Conservation (phyloP, 2,113 vertebrate species). For the Dolichotis patagonum region DNA sequence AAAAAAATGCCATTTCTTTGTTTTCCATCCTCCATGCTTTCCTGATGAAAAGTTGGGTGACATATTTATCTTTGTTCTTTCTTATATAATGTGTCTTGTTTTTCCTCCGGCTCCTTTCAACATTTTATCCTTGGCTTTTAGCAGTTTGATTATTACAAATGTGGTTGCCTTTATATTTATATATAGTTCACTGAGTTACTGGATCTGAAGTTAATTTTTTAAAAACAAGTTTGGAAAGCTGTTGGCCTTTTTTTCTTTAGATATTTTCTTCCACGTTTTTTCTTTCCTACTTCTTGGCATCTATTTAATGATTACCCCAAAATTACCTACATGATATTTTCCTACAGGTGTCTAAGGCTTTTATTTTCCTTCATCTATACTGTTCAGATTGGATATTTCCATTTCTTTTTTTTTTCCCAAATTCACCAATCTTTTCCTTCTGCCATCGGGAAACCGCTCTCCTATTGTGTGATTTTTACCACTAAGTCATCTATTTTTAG, state of each 20-base stretch:
- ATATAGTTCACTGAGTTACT: conserved; percentile 5
- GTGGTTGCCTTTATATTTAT: conserved; percentile 27
- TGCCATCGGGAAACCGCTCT: background rate
- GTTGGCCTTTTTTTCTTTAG: conserved; percentile 26
- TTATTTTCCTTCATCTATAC: background rate
- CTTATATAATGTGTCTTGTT: background rate
- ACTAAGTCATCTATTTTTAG: background rate
- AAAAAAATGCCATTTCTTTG: background rate
- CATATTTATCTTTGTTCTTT: background rate
- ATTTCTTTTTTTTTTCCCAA: background rate
- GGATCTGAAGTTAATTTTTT: background rate
- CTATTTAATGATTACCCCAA: background rate
- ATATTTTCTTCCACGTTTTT: background rate
- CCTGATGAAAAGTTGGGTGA: conserved; percentile 1
- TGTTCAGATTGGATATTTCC: background rate
- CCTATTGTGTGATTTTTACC: background rate
- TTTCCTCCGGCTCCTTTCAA: conserved; percentile 37
- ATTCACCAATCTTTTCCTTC: background rate
- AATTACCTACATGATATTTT: background rate
- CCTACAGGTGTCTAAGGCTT: background rate
- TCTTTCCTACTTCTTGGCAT: background rate
- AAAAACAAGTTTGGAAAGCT: background rate
- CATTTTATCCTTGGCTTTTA: conserved; percentile 45
- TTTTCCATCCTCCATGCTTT: conserved; percentile 2
- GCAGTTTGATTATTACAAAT: conserved; percentile 7